Evolutionary conservation across 2,888 invertebrate genomes (phyloP), one percentile per base, ranked within the genome.

Genomic region (Ichneumoninae sp.): DNA sequence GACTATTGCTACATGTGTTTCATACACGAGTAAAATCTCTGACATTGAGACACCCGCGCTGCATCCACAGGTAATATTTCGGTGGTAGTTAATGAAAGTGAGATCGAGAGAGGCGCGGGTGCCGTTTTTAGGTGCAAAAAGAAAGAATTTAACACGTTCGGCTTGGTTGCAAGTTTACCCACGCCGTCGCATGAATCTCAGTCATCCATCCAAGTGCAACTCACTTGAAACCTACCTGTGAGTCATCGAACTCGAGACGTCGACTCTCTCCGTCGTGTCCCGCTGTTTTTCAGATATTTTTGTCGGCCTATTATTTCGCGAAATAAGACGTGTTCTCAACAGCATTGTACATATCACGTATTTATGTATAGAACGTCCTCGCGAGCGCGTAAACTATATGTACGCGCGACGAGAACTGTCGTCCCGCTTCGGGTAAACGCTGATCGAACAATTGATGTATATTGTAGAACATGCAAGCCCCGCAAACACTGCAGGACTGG

Each of bases 1-100:
- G 90, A 89, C 88, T 87, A 88, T 89, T 90, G 90, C 92, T 91
- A 92, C 91, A 91, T 85, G 85, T 87, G 88, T 88, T 78, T 65
- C 36, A 36, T 60, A 70, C 63, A 50, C 69, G 33, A 19, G 54
- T 22, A 54, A 60, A 82, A 66, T 52, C 19, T 65, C 79, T 85
- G 79, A 79, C 82, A 85, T 82, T 73, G 33, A 30, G 10, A 54
- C 10, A 33, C 13, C 36, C n/a, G 30, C 8, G 47, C 69, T 40
- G 40, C 7, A 13, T 26, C n/a, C 30, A 33, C 16, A 63, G 13
- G n/a, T 63, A 63, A 63, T 63, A 30, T 63, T 30, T 16, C 30
- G 16, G 33, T 3, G 30, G 16, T 63, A 16, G 33, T 33, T 63
- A 30, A 33, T 30, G 63, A 60, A 26, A 30, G 30, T 16, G 5